Evolutionary conservation across 2,888 invertebrate species (phyloP).

Genomic region (Sisyra nigra): DNA sequence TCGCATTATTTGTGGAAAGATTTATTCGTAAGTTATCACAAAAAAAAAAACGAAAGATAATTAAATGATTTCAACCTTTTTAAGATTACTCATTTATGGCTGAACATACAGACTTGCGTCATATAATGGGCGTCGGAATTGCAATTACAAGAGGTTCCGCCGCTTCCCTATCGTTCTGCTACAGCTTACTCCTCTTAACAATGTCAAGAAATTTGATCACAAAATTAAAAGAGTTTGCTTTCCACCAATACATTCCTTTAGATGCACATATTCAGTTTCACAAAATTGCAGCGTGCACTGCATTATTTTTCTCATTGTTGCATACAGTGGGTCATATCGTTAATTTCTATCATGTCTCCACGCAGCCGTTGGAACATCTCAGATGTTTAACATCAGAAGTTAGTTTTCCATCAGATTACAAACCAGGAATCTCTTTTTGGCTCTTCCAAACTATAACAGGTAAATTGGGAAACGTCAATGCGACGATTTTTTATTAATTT

Average conservation of each 20-base stretch:
- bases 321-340: constrained; percentile 92
- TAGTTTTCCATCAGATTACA: constrained; percentile 84
- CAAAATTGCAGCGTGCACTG: constrained; percentile 91
- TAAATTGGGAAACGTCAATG: too few relatives aligned
- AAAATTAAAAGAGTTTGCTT: constrained; percentile 82
- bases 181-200: constrained; percentile 75
- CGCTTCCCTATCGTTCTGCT: constrained; percentile 87
- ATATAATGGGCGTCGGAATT: constrained; percentile 95
- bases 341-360: constrained; percentile 94
- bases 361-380: constrained; percentile 84
- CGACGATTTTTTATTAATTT: too few relatives aligned
- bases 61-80: constrained; percentile 10
- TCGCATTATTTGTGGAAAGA: constrained; percentile 83
- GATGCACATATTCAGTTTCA: constrained; percentile 95
- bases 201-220: constrained; percentile 89
- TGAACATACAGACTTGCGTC: constrained; percentile 84
- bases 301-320: constrained; percentile 78
- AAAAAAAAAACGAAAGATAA: background rate
- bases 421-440: constrained; percentile 91
- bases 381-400: constrained; percentile 87
- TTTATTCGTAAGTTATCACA: constrained; percentile 63
- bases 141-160: constrained; percentile 91
- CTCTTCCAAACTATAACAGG: constrained; percentile 89
- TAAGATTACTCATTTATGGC: constrained; percentile 90
- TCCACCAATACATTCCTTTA: constrained; percentile 85